phyloP scores from a whole-genome alignment of 2,797 vertebrate genomes.

The Xenops minutus region DNA sequence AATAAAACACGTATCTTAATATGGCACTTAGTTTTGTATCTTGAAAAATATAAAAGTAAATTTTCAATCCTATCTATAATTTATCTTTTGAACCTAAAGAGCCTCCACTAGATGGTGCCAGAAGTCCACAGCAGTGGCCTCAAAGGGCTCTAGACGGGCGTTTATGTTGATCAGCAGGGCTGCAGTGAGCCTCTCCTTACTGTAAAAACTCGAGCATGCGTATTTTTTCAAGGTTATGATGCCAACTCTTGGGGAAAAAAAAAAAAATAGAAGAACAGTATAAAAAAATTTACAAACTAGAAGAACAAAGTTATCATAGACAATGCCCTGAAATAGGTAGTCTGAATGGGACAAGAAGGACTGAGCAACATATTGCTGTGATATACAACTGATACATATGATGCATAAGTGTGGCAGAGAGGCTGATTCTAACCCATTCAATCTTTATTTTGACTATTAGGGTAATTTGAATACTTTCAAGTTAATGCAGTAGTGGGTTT shows the following conservation, averaged over 20 bases:
- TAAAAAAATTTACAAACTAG: not conserved
- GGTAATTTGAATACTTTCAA: not conserved
- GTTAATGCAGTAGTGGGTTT: rapidly evolving
- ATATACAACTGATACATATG: not conserved
- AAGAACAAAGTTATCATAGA: not conserved
- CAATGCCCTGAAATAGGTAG: not conserved
- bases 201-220: rapidly evolving
- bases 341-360: not conserved
- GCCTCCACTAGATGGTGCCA: conserved; percentile 8
- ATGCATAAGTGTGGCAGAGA: not conserved
- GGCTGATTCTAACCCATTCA: not conserved
- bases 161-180: rapidly evolving
- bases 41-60: not conserved
- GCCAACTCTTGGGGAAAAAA: not conserved
- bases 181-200: not conserved
- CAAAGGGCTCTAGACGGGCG: rapidly evolving
- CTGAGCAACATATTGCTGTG: not conserved
- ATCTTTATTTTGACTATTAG: not conserved
- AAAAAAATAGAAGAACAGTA: not conserved
- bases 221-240: not conserved
- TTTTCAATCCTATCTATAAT: not conserved
- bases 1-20: rapidly evolving
- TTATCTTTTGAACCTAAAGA: rapidly evolving
- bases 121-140: not conserved
- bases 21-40: not conserved